Evolutionary conservation across 2,888 invertebrate species (phyloP).

Genomic region (Papilio gigon): DNA sequence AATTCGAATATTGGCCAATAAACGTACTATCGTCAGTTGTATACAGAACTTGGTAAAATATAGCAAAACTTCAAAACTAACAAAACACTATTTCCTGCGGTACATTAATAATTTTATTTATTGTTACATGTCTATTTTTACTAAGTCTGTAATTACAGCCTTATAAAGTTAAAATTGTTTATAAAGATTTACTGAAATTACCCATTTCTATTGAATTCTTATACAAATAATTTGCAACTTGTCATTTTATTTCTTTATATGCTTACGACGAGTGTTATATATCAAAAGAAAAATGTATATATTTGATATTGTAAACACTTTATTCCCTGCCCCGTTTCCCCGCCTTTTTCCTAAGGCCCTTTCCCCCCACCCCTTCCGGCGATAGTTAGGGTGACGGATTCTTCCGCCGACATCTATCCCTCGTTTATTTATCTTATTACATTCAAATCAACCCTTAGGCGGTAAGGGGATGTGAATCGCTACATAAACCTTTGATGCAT

Average conservation of each 20-base stretch:
- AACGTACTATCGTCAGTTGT: not conserved
- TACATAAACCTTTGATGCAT: slow-evolving; percentile 13
- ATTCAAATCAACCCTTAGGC: slow-evolving; percentile 27
- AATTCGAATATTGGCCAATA: slow-evolving; percentile 21
- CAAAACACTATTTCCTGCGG: not conserved
- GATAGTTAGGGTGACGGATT: slow-evolving; percentile 8
- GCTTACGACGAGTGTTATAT: too few species aligned
- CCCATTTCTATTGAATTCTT: too few species aligned
- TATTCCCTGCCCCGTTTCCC: not conserved
- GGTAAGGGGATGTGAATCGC: slow-evolving; percentile 14
- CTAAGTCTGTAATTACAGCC: too few species aligned
- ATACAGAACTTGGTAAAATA: not conserved
- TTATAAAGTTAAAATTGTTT: too few species aligned
- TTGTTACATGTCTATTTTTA: too few species aligned
- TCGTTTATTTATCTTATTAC: slow-evolving; percentile 31
- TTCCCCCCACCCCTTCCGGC: not conserved
- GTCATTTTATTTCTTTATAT: too few species aligned
- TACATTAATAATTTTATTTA: not conserved
- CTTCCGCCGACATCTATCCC: slow-evolving; percentile 19
- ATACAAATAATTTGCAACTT: too few species aligned
- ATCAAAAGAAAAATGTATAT: too few species aligned
- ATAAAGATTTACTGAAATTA: too few species aligned
- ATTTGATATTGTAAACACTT: not conserved
- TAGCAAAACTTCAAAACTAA: not conserved
- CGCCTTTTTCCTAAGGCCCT: too few species aligned